Percentiles rank a stretch among this genome's conserved stretches.
These are phyloP conservation scores for Drosophila gaucha DNA, from an alignment of 2,888 invertebrate genomes.

Conservation along the genomic window DNA sequence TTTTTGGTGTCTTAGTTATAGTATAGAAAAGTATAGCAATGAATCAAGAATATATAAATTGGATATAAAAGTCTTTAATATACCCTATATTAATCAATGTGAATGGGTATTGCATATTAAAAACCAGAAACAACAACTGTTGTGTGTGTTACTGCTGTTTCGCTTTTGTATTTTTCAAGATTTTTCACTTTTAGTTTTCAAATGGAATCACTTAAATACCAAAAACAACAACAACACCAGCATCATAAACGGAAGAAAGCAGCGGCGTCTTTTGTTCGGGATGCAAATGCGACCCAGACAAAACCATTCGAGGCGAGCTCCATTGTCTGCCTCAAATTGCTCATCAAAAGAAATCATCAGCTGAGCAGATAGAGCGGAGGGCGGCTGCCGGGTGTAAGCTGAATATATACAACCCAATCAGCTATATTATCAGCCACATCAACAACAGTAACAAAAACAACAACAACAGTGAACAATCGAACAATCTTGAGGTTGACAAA, in stretches of 20 bases:
- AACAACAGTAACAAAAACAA: constrained; percentile 16
- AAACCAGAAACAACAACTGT: constrained; percentile 1
- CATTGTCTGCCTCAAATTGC: constrained; percentile 61
- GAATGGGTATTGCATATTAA: background rate
- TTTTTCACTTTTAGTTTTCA: constrained; percentile 58
- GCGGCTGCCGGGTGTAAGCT: constrained; percentile 14
- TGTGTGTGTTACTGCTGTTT: constrained; percentile 11
- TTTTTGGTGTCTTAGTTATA: too few species aligned
- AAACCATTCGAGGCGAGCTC: constrained; percentile 37
- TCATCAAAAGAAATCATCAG: constrained; percentile 73
- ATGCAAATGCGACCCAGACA: constrained; percentile 66
- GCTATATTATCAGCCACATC: constrained; percentile 43
- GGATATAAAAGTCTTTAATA: too few species aligned
- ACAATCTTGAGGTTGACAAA: constrained; percentile 35
- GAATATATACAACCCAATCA: constrained; percentile 53
- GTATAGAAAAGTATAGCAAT: too few species aligned
- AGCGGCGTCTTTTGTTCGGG: constrained; percentile 61
- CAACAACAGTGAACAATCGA: constrained; percentile 11
- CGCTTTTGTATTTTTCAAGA: constrained; percentile 35
- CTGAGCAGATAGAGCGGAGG: constrained; percentile 1
- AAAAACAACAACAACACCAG: constrained; percentile 2
- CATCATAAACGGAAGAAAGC: constrained; percentile 62
- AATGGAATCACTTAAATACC: constrained; percentile 60
- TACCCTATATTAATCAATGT: background rate
- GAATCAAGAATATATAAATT: background rate